Conservation (phyloP, 2,113 vertebrate genomes). For the Neotoma lepida region DNA sequence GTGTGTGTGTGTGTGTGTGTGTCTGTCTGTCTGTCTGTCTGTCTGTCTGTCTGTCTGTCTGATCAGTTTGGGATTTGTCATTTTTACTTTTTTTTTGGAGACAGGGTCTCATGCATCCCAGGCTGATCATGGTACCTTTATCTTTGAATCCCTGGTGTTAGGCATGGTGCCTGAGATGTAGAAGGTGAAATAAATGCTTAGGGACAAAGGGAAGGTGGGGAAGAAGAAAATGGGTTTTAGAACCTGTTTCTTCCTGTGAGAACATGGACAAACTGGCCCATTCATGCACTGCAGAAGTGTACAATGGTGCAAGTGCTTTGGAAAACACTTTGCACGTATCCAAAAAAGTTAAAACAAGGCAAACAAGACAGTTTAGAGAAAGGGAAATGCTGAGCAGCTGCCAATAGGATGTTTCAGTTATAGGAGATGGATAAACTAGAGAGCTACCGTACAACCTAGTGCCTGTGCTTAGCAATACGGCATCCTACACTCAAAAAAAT, state of each 20-base stretch:
- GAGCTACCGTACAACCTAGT: neutral
- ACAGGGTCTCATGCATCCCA: neutral
- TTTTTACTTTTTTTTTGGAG: neutral
- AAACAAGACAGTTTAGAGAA: neutral
- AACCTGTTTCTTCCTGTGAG: neutral
- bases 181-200: neutral
- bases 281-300: too few species aligned
- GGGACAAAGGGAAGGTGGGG: neutral
- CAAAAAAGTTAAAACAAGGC: neutral
- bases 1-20: neutral
- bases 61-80: neutral
- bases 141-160: neutral
- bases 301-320: too few species aligned
- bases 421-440: neutral
- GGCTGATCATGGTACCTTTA: neutral
- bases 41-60: neutral
- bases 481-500: neutral
- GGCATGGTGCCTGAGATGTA: neutral
- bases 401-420: neutral
- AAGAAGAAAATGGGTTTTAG: neutral
- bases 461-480: neutral
- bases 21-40: neutral
- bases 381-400: neutral
- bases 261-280: neutral
- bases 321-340: neutral